Evolutionary conservation across 1,140 invertebrate species (phyloP).

Genomic region (Muscidifurax raptorellus): DNA sequence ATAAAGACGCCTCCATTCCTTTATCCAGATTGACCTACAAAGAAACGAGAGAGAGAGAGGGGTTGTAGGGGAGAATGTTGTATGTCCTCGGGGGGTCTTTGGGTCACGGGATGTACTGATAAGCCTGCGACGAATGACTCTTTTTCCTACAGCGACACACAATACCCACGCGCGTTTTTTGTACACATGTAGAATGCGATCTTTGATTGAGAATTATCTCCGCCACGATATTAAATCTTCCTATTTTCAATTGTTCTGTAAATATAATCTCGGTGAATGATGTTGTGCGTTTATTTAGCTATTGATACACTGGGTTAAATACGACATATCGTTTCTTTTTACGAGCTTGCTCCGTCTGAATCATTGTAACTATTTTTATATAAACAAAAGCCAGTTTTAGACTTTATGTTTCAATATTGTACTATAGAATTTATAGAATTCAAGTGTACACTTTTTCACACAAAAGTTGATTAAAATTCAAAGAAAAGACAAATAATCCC

Average conservation of each 20-base stretch:
- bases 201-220: too few relatives aligned
- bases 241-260: not conserved
- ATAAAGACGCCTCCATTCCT: not conserved
- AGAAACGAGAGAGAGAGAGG: not conserved
- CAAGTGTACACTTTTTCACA: too few relatives aligned
- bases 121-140: not conserved
- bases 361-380: too few relatives aligned
- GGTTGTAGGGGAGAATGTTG: not conserved
- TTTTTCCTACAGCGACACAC: not conserved
- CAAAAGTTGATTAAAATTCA: not conserved
- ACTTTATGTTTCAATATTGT: too few relatives aligned
- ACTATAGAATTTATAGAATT: too few relatives aligned
- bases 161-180: too few relatives aligned
- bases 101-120: not conserved
- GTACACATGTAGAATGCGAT: too few relatives aligned
- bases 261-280: not conserved
- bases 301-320: too few relatives aligned
- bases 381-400: too few relatives aligned
- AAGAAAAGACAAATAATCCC: not conserved
- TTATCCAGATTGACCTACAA: slow-evolving; percentile 1
- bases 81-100: not conserved
- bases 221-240: not conserved
- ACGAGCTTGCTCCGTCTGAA: too few relatives aligned
- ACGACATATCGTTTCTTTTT: too few relatives aligned
- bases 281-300: not conserved